Evolutionary conservation across 2,888 invertebrate species (phyloP).

Genomic region (Coecobrya sp.): DNA sequence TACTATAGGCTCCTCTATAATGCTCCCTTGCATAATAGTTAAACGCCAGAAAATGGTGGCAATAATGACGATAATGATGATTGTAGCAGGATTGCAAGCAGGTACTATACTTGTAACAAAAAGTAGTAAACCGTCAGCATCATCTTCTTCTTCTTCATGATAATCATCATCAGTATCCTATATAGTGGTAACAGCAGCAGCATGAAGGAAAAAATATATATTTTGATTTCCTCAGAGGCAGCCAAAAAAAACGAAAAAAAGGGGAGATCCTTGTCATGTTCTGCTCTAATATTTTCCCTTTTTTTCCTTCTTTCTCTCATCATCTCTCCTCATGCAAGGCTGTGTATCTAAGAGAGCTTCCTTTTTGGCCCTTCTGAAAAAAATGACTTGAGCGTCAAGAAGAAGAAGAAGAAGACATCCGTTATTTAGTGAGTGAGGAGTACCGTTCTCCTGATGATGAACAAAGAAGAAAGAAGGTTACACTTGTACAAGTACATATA

Average conservation of each 20-base stretch:
- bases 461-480: constrained; percentile 62
- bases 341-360: constrained; percentile 56
- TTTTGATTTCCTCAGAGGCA: constrained; percentile 79
- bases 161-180: background rate
- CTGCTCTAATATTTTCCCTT: constrained; percentile 82
- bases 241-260: constrained; percentile 64
- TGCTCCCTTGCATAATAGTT: constrained; percentile 10
- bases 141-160: constrained; percentile 5
- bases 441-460: constrained; percentile 72
- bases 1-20: background rate
- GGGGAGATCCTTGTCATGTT: constrained; percentile 81
- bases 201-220: constrained; percentile 68
- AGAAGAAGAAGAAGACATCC: constrained; percentile 75
- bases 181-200: background rate
- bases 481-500: constrained; percentile 61
- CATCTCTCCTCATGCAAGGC: constrained; percentile 36
- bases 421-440: constrained; percentile 68
- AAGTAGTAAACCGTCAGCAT: background rate
- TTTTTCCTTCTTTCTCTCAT: constrained; percentile 73
- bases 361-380: constrained; percentile 67
- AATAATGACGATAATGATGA: background rate
- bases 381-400: constrained; percentile 60
- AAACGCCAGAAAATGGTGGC: background rate
- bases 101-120: background rate
- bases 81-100: background rate